Conservation (phyloP, 23 tunicate species). For the Phallusia fumigata region DNA sequence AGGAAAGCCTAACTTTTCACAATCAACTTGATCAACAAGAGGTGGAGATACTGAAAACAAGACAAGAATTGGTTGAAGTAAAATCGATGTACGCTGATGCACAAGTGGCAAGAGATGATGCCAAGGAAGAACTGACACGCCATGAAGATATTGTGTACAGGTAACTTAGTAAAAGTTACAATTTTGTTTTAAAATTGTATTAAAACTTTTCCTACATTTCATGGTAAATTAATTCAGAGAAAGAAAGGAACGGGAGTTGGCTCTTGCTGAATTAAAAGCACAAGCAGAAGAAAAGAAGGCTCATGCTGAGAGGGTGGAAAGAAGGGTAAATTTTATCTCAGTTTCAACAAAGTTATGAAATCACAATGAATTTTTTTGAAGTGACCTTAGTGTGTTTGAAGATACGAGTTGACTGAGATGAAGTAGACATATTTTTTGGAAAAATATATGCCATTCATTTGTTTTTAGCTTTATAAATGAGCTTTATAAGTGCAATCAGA, state of each 20-base stretch:
- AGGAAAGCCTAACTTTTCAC: slow-evolving; percentile 85
- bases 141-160: slow-evolving; percentile 91
- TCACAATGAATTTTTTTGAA: too few relatives aligned
- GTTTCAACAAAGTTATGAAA: too few relatives aligned
- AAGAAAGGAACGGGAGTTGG: slow-evolving; percentile 74
- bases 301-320: slow-evolving; percentile 89
- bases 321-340: slow-evolving; percentile 50
- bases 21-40: slow-evolving; percentile 80
- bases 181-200: not conserved
- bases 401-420: too few relatives aligned
- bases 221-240: slow-evolving; percentile 37
- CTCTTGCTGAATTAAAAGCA: slow-evolving; percentile 62
- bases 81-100: slow-evolving; percentile 92
- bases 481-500: too few relatives aligned
- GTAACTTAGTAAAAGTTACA: slow-evolving; percentile 18
- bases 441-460: too few relatives aligned
- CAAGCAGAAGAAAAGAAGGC: slow-evolving; percentile 99
- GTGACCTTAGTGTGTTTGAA: too few relatives aligned
- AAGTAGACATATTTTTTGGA: too few relatives aligned
- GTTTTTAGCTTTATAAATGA: too few relatives aligned
- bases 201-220: not conserved
- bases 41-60: slow-evolving; percentile 67
- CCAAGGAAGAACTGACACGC: slow-evolving; percentile 80
- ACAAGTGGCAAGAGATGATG: slow-evolving; percentile 87
- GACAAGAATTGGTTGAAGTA: slow-evolving; percentile 76